phyloP scores from a whole-genome alignment of 2,797 vertebrate species.

The Onychomys arenicola region DNA sequence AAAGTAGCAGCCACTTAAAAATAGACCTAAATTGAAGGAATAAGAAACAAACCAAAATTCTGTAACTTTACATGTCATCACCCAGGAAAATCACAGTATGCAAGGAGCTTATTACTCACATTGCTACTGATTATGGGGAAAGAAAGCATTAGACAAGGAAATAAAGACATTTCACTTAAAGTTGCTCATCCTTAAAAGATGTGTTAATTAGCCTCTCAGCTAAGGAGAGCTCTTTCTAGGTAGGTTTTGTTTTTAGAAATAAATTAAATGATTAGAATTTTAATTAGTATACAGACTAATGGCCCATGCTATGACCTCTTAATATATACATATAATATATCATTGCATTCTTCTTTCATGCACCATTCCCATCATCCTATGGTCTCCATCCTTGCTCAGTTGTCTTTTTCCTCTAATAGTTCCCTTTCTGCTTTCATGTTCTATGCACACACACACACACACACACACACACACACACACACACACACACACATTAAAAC shows the following conservation, averaged over 20 bases:
- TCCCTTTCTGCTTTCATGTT: background rate
- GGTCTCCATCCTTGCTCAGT: background rate
- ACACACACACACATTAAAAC: background rate
- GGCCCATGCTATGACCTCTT: background rate
- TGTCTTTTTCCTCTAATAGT: background rate
- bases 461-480: background rate
- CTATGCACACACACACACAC: background rate
- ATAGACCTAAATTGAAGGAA: conserved; percentile 55
- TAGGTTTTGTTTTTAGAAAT: background rate
- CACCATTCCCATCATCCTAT: background rate
- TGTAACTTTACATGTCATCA: background rate
- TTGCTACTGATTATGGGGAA: conserved; percentile 7
- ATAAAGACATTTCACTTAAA: conserved; percentile 38
- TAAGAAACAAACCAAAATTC: background rate
- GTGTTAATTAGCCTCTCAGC: conserved; percentile 44
- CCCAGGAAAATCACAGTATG: conserved; percentile 32
- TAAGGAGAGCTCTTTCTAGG: conserved; percentile 36
- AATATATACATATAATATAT: no score
- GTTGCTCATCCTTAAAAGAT: conserved; percentile 22
- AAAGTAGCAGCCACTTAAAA: conserved; percentile 62
- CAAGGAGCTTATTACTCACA: conserved; percentile 9
- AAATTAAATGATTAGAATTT: background rate
- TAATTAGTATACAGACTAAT: background rate
- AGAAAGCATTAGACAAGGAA: background rate
- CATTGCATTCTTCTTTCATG: background rate